Evolutionary conservation across 2,888 invertebrate genomes (phyloP).

Genomic region (Stenolophus ochropezus): DNA sequence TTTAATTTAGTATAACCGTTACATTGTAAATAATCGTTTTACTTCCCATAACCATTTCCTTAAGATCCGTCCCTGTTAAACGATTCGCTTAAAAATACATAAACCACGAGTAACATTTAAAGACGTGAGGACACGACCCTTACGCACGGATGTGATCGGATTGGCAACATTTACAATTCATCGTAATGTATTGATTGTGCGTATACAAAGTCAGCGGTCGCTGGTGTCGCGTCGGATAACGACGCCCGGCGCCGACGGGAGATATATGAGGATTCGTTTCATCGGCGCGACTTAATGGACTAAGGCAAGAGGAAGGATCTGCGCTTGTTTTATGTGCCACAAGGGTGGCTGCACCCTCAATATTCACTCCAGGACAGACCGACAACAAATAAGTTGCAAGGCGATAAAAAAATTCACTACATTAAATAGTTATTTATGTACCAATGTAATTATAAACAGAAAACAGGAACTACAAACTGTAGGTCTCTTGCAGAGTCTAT

Average conservation of each 20-base stretch:
- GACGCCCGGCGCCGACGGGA: conserved; percentile 22
- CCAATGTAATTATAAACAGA: too few relatives aligned
- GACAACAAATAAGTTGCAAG: too few relatives aligned
- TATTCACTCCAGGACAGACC: too few relatives aligned
- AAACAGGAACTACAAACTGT: too few relatives aligned
- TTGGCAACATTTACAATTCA: conserved; percentile 47
- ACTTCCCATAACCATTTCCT: too few relatives aligned
- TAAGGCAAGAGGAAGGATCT: conserved; percentile 12
- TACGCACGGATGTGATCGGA: conserved; percentile 21
- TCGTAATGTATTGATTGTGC: conserved; percentile 55
- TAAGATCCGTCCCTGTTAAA: conserved; percentile 22
- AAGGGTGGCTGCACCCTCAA: neutral
- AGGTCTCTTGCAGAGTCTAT: too few relatives aligned
- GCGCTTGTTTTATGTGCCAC: neutral
- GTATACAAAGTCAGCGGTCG: conserved; percentile 35
- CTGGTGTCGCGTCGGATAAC: conserved; percentile 9
- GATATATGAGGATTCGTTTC: conserved; percentile 54
- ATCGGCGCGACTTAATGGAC: conserved; percentile 49
- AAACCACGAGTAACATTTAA: conserved; percentile 20
- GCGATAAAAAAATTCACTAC: too few relatives aligned
- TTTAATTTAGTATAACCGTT: too few relatives aligned
- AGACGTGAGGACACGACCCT: neutral
- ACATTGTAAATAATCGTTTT: too few relatives aligned
- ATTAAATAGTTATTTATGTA: too few relatives aligned
- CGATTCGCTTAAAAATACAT: conserved; percentile 39